A percentile compares a stretch with the other conserved stretches of the same genome.
These are phyloP conservation scores for Drosophila atripex DNA, from an alignment of 2,888 invertebrate species.

Conservation along the genomic window DNA sequence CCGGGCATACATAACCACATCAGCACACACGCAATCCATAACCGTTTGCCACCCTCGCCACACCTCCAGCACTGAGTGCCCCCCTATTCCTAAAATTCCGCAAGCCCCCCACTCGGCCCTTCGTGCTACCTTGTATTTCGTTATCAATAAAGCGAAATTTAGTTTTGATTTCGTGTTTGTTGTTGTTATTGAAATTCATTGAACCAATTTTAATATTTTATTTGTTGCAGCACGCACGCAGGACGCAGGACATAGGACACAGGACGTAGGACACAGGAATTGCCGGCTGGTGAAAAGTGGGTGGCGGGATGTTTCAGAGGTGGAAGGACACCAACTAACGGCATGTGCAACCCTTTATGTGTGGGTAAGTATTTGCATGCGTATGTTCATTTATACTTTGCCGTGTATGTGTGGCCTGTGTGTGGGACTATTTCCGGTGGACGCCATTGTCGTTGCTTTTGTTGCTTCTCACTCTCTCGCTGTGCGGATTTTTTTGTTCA, in stretches of 20 bases:
- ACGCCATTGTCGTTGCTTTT: constrained; percentile 73
- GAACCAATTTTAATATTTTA: constrained; percentile 81
- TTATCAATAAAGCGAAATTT: constrained; percentile 80
- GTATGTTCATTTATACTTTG: constrained; percentile 38
- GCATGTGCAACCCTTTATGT: constrained; percentile 72
- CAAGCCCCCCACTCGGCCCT: background rate
- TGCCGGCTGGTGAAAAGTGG: constrained; percentile 3
- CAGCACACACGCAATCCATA: constrained; percentile 43
- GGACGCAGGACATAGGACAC: constrained; percentile 46
- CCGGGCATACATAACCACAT: constrained; percentile 65
- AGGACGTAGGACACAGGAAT: constrained; percentile 23
- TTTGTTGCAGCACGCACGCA: constrained; percentile 69
- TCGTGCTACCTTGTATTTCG: constrained; percentile 67
- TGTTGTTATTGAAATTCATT: constrained; percentile 80
- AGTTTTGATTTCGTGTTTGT: constrained; percentile 80
- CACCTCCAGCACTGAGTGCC: background rate
- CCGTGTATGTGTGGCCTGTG: constrained; percentile 48
- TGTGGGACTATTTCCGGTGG: constrained; percentile 78
- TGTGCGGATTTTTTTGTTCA: constrained; percentile 15
- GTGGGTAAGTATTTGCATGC: constrained; percentile 25
- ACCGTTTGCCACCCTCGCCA: constrained; percentile 9
- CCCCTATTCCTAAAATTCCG: background rate
- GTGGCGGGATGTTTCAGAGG: constrained; percentile 20
- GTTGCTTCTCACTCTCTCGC: constrained; percentile 26
- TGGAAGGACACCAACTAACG: constrained; percentile 59